A percentile compares a stretch with the other conserved stretches of the same genome.
Conservation (phyloP, 2,888 invertebrate species). For the Tenthredo livida region DNA sequence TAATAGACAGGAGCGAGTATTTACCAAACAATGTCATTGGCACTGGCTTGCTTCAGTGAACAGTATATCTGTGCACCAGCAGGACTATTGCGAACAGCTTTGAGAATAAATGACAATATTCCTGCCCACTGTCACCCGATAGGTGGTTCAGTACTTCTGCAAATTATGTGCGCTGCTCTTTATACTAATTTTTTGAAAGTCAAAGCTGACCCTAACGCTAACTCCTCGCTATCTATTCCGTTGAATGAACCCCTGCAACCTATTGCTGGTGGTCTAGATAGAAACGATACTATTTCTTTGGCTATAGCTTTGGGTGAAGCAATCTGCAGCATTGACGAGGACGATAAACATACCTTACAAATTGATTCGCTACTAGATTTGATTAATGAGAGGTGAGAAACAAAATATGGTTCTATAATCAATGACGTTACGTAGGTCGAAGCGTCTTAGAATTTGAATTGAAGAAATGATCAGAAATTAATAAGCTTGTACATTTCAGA, state of each 20-base stretch:
- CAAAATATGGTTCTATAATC: neutral
- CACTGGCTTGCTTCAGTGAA: conserved; percentile 85
- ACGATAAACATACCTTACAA: conserved; percentile 88
- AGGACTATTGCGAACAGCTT: conserved; percentile 79
- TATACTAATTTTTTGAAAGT: conserved; percentile 82
- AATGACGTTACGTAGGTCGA: neutral
- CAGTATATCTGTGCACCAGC: conserved; percentile 85
- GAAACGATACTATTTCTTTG: conserved; percentile 62
- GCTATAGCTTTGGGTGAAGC: conserved; percentile 89
- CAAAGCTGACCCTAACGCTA: neutral
- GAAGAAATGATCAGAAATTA: neutral
- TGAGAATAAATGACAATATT: conserved; percentile 84
- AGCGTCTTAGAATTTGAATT: neutral
- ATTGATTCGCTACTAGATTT: conserved; percentile 82
- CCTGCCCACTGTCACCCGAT: conserved; percentile 87
- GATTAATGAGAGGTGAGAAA: conserved; percentile 64
- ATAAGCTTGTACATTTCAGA: conserved; percentile 43
- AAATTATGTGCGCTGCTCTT: conserved; percentile 84
- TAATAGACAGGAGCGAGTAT: conserved; percentile 87
- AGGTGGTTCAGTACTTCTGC: conserved; percentile 86
- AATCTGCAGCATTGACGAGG: conserved; percentile 89
- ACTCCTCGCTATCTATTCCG: neutral
- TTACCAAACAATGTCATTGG: conserved; percentile 89
- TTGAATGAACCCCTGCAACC: neutral
- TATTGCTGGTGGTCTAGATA: conserved; percentile 62